Evolutionary conservation across 2,113 vertebrate species (phyloP).

Genomic region (Ciconia boyciana): DNA sequence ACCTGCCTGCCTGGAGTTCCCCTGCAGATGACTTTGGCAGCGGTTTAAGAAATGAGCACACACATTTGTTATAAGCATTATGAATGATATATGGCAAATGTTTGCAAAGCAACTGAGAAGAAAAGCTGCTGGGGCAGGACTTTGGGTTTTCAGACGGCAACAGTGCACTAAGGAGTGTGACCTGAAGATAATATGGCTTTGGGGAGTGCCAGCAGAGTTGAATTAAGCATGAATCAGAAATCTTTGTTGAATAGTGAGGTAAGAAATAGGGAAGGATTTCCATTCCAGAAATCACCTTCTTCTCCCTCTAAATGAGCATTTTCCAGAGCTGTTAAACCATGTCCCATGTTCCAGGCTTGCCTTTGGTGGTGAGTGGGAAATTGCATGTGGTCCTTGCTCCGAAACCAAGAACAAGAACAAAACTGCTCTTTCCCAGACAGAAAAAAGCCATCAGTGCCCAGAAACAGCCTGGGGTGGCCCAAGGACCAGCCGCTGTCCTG

Average conservation of each 20-base stretch:
- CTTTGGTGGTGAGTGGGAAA: neutral
- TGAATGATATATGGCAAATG: neutral
- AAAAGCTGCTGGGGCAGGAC: constrained; percentile 18
- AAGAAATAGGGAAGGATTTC: neutral
- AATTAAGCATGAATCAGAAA: neutral
- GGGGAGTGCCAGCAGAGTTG: neutral
- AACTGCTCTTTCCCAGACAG: neutral
- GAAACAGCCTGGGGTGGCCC: neutral
- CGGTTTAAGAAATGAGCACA: neutral
- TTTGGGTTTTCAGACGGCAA: neutral
- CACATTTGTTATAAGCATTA: neutral
- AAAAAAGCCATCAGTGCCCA: neutral
- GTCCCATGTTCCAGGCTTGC: neutral
- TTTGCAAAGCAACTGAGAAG: constrained; percentile 23
- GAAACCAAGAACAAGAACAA: neutral
- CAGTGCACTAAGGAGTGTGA: neutral
- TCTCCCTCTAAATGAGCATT: neutral
- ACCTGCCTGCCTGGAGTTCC: neutral
- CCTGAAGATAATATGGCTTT: neutral
- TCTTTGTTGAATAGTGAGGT: neutral
- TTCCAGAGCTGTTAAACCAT: neutral
- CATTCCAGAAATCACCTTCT: neutral
- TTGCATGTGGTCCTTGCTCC: neutral
- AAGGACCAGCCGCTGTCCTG: neutral
- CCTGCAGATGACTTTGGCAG: constrained; percentile 15